Evolutionary conservation across 2,888 invertebrate genomes (phyloP), one percentile per base, ranked within the genome.

Genomic region (Cheilosia pagana): DNA sequence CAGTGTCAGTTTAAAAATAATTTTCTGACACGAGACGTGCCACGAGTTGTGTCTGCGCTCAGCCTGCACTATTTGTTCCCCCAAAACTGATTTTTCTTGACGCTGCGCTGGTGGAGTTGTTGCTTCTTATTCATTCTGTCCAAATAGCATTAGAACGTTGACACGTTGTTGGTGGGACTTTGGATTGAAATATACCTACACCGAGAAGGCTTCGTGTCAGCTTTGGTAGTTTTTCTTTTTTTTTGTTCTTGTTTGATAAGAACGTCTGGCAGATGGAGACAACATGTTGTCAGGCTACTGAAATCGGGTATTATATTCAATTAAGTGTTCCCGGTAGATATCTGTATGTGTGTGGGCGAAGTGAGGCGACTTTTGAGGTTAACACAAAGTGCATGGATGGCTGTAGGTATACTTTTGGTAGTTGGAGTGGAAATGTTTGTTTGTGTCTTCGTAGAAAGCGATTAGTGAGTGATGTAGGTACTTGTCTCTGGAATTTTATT

Each of bases 1-100:
- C 60, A 57, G 60, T 82, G 82, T 82, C 82, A 78, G 78, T 82
- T 82, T 82, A 82, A 82, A 82, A 82, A 82, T 82, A 82, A 72
- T 82, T 78, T 63, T 68, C 52, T 74, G 71, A 82, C 82, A 77
- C 48, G 48, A 41, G 43, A 70, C 81, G 75, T 75, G 81, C 70
- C 67, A 57, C 43, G 31, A 62, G 74, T 19, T 60, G 39, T 48
- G 55, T 48, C 10, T 57, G n/a, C 23, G n/a, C 23, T 16, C 28
- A 28, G 19, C 10, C 1, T 23, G 16, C 6, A 45, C 45, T 19
- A 8, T 45, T 62, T 55, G 55, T 70, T 48, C 14, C 28, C 52
- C 28, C 14, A 35, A 43, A 62, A 53, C 19, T 35, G 16, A 59
- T 19, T 55, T 55, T 57, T 65, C 48, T 41, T 52, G n/a, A 10